A percentile compares a stretch with the other conserved stretches of the same genome.
Evolutionary conservation across 1,140 invertebrate species (phyloP).

Genomic region (Drosophila orena): DNA sequence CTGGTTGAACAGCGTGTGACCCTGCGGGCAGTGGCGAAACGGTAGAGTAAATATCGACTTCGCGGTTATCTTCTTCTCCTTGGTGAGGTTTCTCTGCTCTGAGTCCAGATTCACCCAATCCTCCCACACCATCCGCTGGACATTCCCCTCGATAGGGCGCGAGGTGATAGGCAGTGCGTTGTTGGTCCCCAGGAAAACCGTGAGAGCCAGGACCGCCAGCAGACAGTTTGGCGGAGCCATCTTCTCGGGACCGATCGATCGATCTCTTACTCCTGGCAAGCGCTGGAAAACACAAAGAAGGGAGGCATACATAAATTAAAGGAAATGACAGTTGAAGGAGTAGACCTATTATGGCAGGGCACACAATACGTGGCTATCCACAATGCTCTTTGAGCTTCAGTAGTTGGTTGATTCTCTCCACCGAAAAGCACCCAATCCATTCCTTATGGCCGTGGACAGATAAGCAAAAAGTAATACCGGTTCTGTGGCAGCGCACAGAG

Average conservation of each 20-base stretch:
- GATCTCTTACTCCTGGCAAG: constrained; percentile 12
- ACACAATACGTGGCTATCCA: neutral
- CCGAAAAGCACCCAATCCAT: neutral
- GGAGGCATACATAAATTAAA: too few relatives aligned
- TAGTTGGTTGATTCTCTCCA: too few relatives aligned
- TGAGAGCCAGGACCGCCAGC: constrained; percentile 22
- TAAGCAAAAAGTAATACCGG: constrained; percentile 22
- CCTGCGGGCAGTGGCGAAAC: constrained; percentile 64
- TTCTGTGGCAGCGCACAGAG: constrained; percentile 25
- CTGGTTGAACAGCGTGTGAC: constrained; percentile 64
- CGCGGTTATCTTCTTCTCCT: constrained; percentile 79
- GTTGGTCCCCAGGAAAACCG: constrained; percentile 3
- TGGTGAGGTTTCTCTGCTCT: constrained; percentile 64
- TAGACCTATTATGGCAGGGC: neutral
- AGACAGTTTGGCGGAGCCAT: constrained; percentile 27
- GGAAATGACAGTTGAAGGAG: neutral
- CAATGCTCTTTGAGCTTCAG: too few relatives aligned
- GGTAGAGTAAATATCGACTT: constrained; percentile 82
- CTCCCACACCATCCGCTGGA: constrained; percentile 79
- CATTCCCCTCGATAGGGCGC: constrained; percentile 79
- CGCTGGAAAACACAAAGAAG: neutral
- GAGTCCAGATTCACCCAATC: constrained; percentile 73
- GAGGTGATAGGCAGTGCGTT: constrained; percentile 73
- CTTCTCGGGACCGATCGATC: constrained; percentile 1
- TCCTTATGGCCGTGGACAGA: neutral